These are phyloP conservation scores for Diadumene lineata DNA, from an alignment of 92 coral and sea anemone species.

Conservation along the genomic window DNA sequence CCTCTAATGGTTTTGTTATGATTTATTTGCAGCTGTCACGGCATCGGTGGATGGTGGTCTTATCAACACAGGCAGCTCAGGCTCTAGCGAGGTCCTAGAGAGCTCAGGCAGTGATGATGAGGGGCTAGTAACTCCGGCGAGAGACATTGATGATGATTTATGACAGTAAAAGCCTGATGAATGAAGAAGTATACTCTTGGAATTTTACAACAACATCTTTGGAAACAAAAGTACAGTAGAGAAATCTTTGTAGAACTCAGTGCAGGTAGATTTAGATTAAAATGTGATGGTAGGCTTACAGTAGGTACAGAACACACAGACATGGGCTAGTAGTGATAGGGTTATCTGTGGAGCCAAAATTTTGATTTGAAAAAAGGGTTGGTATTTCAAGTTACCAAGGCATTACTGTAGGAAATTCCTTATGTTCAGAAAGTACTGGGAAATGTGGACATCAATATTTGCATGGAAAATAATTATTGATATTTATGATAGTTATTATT, in stretches of 20 bases:
- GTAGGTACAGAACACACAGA: no score
- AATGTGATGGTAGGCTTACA: no score
- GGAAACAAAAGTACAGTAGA: neutral
- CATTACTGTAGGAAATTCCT: no score
- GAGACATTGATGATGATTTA: slow-evolving; percentile 58
- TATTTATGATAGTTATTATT: no score
- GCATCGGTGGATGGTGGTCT: slow-evolving; percentile 28
- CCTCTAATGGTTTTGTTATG: no score
- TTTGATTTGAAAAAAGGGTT: no score
- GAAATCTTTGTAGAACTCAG: neutral
- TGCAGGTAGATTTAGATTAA: neutral
- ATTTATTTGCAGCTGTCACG: slow-evolving; percentile 44
- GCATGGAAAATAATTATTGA: no score
- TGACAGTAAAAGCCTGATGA: slow-evolving; percentile 63
- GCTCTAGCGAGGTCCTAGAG: slow-evolving; percentile 77
- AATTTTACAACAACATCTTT: neutral
- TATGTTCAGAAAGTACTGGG: no score
- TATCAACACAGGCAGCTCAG: slow-evolving; percentile 33
- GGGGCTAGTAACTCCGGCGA: slow-evolving; percentile 98
- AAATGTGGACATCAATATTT: no score
- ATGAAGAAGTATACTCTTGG: slow-evolving; percentile 8
- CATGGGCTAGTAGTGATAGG: no score
- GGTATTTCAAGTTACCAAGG: no score
- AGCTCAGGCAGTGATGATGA: slow-evolving; percentile 87
- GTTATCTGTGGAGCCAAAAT: no score